Percentiles rank a stretch among this genome's conserved stretches.
Evolutionary conservation across 2,113 vertebrate species (phyloP).

Genomic region (Larimichthys crocea): DNA sequence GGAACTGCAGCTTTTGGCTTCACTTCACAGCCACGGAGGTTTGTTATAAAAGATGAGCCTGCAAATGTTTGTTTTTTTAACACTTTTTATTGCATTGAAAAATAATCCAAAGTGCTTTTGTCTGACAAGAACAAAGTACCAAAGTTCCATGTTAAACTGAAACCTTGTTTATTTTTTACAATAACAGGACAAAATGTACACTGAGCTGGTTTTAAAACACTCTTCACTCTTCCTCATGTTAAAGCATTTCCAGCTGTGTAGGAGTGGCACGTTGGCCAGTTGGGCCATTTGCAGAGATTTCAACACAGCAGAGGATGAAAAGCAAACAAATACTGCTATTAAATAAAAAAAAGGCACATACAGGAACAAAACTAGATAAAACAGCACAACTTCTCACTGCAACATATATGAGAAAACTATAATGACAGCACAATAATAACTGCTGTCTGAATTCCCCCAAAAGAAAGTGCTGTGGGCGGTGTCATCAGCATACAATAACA

Average conservation of each 20-base stretch:
- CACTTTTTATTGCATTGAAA: slow-evolving; percentile 29
- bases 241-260: neutral
- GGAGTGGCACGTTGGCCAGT: neutral
- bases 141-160: neutral
- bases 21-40: too few species aligned
- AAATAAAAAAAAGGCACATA: slow-evolving; percentile 44
- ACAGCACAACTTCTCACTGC: neutral
- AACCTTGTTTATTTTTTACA: neutral
- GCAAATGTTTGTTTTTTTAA: too few species aligned
- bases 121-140: neutral
- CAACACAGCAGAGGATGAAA: neutral
- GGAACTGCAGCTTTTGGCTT: too few species aligned
- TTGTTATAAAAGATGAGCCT: neutral
- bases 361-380: slow-evolving; percentile 5
- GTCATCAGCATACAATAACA: neutral
- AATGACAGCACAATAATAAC: neutral
- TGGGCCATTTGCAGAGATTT: neutral
- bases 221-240: neutral
- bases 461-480: neutral
- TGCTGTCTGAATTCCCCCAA: neutral
- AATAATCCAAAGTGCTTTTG: slow-evolving; percentile 16
- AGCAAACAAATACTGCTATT: neutral
- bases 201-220: neutral
- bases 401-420: neutral
- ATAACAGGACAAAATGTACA: slow-evolving; percentile 1